Base-by-base conservation (phyloP, 2,113 vertebrate genomes). In the Aptenodytes patagonicus region DNA sequence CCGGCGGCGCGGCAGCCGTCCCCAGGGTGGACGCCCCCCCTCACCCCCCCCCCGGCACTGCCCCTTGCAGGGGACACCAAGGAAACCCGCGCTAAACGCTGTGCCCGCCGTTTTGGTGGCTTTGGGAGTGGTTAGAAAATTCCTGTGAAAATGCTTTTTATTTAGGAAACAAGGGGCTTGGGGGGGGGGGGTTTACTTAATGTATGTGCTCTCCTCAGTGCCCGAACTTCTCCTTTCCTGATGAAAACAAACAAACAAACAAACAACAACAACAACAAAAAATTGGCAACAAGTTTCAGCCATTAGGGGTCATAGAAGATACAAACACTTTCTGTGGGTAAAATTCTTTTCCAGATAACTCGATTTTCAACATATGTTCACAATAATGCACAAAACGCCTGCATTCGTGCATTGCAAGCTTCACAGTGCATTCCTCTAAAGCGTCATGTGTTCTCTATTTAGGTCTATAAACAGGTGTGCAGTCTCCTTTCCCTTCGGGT, bases 191-290 rank as follows among this genome's bases (percentile, higher is more conserved):
- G 13, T 70, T 52, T 38, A 8, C 22, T 62, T 11, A 4, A 9
- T 7, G 0, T 0, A 31, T 2, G 16, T 31, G 34, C 44, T 36
- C 31, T 28, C 7, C 24, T 29, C 40, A 3, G 8, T 1, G 17
- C 9, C 64, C 17, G 2, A 54, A 87, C 19, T n/a, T 36, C 13
- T 51, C 62, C 13, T 58, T 94, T 60, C n/a, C n/a, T 14, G 42
- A 25, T 40, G 31, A 65, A 80, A 62, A n/a, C 42, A 6, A 24
- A 61, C 47, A 22, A 44, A 26, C 29, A 47, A 49, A 24, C 18
- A 19, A 19, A 31, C 18, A 44, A 51, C 25, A 21, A 7, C 19
- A 3, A 5, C 25, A 36, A 31, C n/a, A 22, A 44, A 51, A 25
- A 21, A 6, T 1, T 36, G 55, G 42, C 61, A 77, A 44, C 44